Conservation (phyloP, 1,140 invertebrate genomes). For the Plodia interpunctella region DNA sequence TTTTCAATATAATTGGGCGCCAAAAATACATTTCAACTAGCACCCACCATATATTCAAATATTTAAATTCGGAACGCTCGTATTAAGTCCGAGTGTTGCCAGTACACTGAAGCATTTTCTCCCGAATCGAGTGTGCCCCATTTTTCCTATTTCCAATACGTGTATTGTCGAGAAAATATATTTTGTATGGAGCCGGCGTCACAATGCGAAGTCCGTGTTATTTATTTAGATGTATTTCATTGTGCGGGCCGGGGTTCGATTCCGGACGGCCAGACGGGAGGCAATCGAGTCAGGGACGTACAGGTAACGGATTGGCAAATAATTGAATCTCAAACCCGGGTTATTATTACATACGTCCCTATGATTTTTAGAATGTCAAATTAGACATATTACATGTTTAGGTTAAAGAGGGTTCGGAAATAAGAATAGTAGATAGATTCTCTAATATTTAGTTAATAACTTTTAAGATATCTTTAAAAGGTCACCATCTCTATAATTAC, state of each 20-base stretch:
- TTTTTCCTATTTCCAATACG: conserved; percentile 36
- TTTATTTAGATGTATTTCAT: conserved; percentile 59
- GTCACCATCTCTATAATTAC: too few relatives aligned
- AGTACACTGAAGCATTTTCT: conserved; percentile 36
- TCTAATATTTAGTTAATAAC: too few relatives aligned
- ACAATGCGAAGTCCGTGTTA: conserved; percentile 56
- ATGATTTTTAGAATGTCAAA: not conserved
- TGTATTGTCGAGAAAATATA: conserved; percentile 53
- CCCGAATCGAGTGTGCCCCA: conserved; percentile 38
- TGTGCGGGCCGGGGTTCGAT: conserved; percentile 47
- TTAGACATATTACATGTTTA: not conserved
- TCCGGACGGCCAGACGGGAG: conserved; percentile 45
- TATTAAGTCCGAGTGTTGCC: conserved; percentile 37
- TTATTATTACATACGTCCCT: conserved; percentile 36
- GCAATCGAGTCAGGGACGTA: conserved; percentile 40
- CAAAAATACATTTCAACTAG: not conserved
- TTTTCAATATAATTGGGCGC: not conserved
- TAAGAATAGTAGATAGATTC: too few relatives aligned
- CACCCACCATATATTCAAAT: conserved; percentile 18
- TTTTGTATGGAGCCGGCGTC: conserved; percentile 49
- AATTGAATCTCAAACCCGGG: conserved; percentile 48
- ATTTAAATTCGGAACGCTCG: conserved; percentile 31
- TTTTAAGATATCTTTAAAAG: too few relatives aligned
- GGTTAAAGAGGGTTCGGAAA: too few relatives aligned
- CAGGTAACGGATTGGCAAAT: conserved; percentile 53